Evolutionary conservation across 2,888 invertebrate genomes (phyloP).

Genomic region (Drosophila setosimentum): DNA sequence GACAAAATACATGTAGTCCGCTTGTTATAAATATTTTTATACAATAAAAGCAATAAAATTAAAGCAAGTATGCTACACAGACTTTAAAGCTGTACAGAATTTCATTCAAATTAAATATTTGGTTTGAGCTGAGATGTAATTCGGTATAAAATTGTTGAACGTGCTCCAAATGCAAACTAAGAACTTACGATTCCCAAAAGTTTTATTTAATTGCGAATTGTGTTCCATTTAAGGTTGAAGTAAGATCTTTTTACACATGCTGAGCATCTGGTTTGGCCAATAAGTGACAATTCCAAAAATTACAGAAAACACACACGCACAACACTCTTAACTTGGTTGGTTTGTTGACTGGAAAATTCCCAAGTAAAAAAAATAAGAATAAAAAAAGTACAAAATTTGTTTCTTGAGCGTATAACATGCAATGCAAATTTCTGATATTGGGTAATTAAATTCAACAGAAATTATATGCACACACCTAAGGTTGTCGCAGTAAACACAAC

Average conservation of each 20-base stretch:
- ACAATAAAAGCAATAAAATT: neutral
- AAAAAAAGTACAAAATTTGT: constrained; percentile 15
- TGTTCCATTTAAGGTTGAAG: neutral
- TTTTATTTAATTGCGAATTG: neutral
- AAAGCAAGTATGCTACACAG: neutral
- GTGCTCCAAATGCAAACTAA: neutral
- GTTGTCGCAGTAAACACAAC: too few species aligned
- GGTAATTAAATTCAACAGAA: constrained; percentile 68
- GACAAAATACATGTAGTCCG: neutral
- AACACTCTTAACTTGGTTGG: neutral
- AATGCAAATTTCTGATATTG: constrained; percentile 46
- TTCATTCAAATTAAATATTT: neutral
- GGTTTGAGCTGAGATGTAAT: neutral
- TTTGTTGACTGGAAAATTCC: constrained; percentile 1
- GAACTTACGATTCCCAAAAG: neutral
- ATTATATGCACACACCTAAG: constrained; percentile 35
- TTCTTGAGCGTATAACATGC: constrained; percentile 30
- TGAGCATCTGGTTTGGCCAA: neutral
- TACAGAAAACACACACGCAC: constrained; percentile 6
- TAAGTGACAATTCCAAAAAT: constrained; percentile 36
- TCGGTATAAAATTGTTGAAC: neutral
- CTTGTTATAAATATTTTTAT: neutral
- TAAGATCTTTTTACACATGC: neutral
- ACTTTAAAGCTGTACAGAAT: neutral
- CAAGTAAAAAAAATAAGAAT: neutral